Percentiles rank a stretch among this genome's conserved stretches.
Conservation (phyloP, 2,888 invertebrate species). For the Abrostola tripartita region DNA sequence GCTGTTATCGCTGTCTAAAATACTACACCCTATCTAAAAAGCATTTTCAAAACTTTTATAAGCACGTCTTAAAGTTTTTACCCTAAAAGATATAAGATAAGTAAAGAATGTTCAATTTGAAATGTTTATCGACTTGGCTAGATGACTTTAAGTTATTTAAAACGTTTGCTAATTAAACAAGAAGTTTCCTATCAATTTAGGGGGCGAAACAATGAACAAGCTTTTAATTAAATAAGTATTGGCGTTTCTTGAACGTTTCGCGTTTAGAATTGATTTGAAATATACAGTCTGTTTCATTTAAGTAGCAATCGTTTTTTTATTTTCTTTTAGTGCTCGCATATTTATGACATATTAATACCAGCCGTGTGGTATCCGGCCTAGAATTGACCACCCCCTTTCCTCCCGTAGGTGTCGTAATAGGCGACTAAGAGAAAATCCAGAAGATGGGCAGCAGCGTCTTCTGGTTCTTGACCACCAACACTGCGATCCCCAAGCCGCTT, state of each 20-base stretch:
- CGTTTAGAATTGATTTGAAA: conserved; percentile 68
- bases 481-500: too few relatives aligned
- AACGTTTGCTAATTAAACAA: conserved; percentile 68
- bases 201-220: conserved; percentile 65
- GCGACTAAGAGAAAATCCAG: too few relatives aligned
- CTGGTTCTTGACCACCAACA: too few relatives aligned
- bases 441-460: too few relatives aligned
- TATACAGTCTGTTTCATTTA: conserved; percentile 36
- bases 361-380: too few relatives aligned
- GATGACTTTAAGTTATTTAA: conserved; percentile 70
- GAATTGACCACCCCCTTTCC: too few relatives aligned
- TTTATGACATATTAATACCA: too few relatives aligned
- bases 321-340: background rate
- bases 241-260: conserved; percentile 64
- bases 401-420: too few relatives aligned
- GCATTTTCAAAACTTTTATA: conserved; percentile 1
- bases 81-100: conserved; percentile 32
- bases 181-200: conserved; percentile 60
- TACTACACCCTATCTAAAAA: background rate
- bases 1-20: too few relatives aligned
- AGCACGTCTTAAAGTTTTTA: conserved; percentile 4
- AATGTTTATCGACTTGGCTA: conserved; percentile 54
- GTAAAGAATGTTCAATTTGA: conserved; percentile 54
- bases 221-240: conserved; percentile 78
- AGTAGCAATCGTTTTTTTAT: conserved; percentile 5